Evolutionary conservation across 1,140 invertebrate species (phyloP).

Genomic region (Plodia interpunctella): DNA sequence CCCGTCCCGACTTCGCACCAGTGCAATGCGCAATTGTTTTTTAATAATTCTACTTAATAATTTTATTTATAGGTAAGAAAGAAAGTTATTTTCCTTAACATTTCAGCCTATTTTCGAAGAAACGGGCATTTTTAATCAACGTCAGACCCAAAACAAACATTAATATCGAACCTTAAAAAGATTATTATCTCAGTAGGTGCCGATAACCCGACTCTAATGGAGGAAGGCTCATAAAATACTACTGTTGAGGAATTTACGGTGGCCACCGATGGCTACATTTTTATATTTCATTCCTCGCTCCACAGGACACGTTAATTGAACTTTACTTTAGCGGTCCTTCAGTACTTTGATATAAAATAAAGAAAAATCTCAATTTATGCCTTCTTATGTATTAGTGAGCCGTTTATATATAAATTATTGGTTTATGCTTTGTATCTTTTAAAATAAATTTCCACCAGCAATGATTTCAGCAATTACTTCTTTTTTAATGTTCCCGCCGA

Average conservation of each 20-base stretch:
- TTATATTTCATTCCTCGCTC: conserved; percentile 67
- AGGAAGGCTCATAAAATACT: conserved; percentile 46
- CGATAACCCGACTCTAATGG: conserved; percentile 32
- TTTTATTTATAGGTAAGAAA: no score
- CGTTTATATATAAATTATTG: no score
- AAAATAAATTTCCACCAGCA: no score
- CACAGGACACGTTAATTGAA: conserved; percentile 61
- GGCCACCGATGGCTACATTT: conserved; percentile 45
- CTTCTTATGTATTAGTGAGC: no score
- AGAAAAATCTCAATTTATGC: no score
- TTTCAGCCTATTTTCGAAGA: no score
- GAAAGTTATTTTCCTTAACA: no score
- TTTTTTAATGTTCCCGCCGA: no score
- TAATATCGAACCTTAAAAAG: conserved; percentile 17
- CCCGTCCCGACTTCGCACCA: no score
- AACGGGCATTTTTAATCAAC: not conserved
- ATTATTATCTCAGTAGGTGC: conserved; percentile 23
- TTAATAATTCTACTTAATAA: no score
- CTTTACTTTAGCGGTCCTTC: conserved; percentile 52
- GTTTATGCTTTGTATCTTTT: not conserved
- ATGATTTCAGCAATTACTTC: no score
- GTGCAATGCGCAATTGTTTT: no score
- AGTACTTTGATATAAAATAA: conserved; percentile 32
- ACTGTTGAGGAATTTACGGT: conserved; percentile 56
- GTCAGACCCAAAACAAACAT: not conserved